A percentile compares a stretch with the other conserved stretches of the same genome.
phyloP scores from a whole-genome alignment of 2,113 vertebrate genomes.

The Butastur rufipennis region DNA sequence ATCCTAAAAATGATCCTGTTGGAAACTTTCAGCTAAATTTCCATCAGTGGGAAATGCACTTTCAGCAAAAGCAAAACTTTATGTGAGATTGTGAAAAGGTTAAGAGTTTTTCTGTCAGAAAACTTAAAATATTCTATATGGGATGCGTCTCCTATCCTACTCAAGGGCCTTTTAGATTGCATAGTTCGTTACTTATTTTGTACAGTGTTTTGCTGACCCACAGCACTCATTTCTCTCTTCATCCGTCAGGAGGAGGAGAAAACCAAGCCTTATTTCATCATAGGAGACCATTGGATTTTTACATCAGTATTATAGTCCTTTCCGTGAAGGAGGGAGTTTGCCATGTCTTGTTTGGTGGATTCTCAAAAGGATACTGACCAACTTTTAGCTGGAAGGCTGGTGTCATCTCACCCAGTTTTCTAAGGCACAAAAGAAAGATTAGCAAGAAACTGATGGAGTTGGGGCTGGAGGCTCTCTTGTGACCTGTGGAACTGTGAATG shows the following conservation, averaged over 20 bases:
- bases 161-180: not conserved
- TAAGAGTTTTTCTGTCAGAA: not conserved
- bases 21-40: conserved; percentile 14
- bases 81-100: not conserved
- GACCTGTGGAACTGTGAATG: not conserved
- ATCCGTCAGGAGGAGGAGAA: not conserved
- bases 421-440: not conserved
- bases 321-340: not conserved
- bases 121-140: not conserved
- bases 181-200: not conserved
- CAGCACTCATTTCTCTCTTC: not conserved
- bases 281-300: not conserved
- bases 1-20: not conserved
- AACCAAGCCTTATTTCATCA: not conserved
- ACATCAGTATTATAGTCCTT: not conserved
- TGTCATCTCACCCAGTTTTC: not conserved
- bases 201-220: not conserved
- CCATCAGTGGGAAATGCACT: not conserved
- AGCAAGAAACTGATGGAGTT: not conserved
- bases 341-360: not conserved
- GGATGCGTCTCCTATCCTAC: not conserved
- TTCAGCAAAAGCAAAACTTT: not conserved
- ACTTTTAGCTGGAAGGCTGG: not conserved
- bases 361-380: not conserved
- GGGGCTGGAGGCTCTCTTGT: not conserved